A percentile compares a stretch with the other conserved stretches of the same genome.
Conservation (phyloP, 2,888 invertebrate genomes). For the Euphydryas editha region DNA sequence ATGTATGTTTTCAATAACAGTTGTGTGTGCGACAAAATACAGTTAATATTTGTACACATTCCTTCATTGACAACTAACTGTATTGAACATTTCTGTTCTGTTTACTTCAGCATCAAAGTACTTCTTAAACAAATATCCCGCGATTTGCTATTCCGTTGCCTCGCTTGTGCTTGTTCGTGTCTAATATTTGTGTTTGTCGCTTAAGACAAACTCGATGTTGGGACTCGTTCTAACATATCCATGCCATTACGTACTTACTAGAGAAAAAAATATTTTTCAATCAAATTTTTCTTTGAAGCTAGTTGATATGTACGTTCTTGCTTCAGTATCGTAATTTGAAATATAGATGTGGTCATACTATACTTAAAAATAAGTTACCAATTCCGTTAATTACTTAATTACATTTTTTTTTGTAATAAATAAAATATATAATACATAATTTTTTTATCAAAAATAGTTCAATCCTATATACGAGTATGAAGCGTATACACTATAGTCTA, state of each 20-base stretch:
- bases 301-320: neutral
- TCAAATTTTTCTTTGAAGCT: neutral
- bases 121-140: conserved; percentile 70
- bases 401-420: too few relatives aligned
- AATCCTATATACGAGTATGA: too few relatives aligned
- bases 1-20: conserved; percentile 19
- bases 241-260: conserved; percentile 27
- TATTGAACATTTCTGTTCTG: conserved; percentile 71
- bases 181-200: conserved; percentile 79
- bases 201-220: conserved; percentile 69
- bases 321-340: neutral
- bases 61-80: conserved; percentile 72
- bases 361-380: too few relatives aligned
- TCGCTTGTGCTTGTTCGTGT: conserved; percentile 71
- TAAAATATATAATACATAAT: too few relatives aligned
- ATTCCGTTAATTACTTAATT: too few relatives aligned
- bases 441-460: too few relatives aligned
- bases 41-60: conserved; percentile 57
- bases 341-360: too few relatives aligned
- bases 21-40: conserved; percentile 41
- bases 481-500: too few relatives aligned
- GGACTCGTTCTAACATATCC: conserved; percentile 41
- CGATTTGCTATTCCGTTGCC: conserved; percentile 78
- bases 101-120: conserved; percentile 72
- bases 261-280: neutral